Base-by-base conservation (phyloP, 2,113 vertebrate species). In the Salminus brasiliensis region DNA sequence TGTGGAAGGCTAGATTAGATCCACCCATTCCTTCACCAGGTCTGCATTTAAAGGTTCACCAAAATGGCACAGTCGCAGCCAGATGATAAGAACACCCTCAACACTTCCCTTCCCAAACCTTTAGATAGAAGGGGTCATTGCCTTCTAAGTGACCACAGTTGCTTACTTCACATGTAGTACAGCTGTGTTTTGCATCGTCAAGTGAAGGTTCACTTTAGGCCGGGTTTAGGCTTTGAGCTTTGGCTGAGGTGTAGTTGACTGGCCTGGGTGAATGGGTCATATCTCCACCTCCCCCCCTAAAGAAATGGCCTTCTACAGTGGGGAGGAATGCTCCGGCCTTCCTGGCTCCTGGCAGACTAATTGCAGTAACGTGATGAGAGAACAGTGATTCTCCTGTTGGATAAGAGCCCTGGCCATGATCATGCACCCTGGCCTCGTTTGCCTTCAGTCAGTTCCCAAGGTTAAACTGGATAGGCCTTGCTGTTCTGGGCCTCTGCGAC, bases 341-440 rank as follows among this genome's bases (percentile, higher is more conserved):
- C 80, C 47, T 32, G 73, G 36, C 73, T 80, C 59, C 74, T 32
- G 60, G 7, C 32, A 57, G 45, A 74, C 60, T 67, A 60, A 76
- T 80, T 76, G 72, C 53, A 49, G 36, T 75, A 78, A 83, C 39
- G 34, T 78, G 83, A 77, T 73, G 70, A 84, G 63, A 77, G 62
- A 7, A 59, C 39, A 71, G 29, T 65, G 81, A 65, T 68, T 43
- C 47, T 80, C 39, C 41, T 36, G 13, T 45, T 27, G 9, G 57
- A 68, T 57, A 67, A 63, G 29, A 47, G 15, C 15, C 49, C 29
- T 34, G 34, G 25, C 29, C 57, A 45, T n/a, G 45, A 43, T 30
- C 70, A 45, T 49, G 55, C 39, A 21, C 79, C 13, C 25, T 74
- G 55, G 43, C 55, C 67, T 29, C 57, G 32, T 70, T 70, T 60